A percentile compares a stretch with the other conserved stretches of the same genome.
These are phyloP conservation scores for Plestiodon gilberti DNA, from an alignment of 2,113 vertebrate genomes.

Conservation along the genomic window DNA sequence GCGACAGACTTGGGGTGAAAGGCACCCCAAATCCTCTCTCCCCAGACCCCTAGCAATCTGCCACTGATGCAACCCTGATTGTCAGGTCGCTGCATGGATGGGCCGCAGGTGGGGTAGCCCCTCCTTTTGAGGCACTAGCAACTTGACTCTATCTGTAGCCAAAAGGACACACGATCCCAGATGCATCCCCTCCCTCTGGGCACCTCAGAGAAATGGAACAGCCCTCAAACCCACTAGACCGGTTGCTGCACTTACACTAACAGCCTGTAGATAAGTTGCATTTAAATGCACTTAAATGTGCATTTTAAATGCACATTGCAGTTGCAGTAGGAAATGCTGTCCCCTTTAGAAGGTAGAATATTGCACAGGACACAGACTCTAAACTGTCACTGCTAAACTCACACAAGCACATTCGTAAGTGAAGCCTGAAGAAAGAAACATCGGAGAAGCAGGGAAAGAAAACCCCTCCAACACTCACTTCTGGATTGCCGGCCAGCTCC, in stretches of 20 bases:
- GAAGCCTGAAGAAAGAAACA: constrained; percentile 18
- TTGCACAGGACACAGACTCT: background rate
- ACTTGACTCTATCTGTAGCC: background rate
- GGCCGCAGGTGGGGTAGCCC: constrained; percentile 8
- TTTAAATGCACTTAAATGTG: too few species aligned
- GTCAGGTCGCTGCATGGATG: too few species aligned
- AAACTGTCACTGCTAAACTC: background rate
- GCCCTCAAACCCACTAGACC: too few species aligned
- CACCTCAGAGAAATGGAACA: background rate
- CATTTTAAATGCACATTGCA: too few species aligned
- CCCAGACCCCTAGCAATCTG: too few species aligned
- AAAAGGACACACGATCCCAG: background rate
- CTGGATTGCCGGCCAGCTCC: constrained; percentile 15
- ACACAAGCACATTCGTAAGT: background rate
- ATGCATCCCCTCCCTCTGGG: too few species aligned
- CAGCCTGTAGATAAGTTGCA: background rate
- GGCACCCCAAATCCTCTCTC: too few species aligned
- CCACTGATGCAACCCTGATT: too few species aligned
- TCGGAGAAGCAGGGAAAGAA: constrained; percentile 28
- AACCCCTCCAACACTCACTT: background rate
- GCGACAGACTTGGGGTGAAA: too few species aligned
- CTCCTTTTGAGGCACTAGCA: background rate
- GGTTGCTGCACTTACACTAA: background rate
- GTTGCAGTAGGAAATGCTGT: background rate
- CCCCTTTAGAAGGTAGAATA: background rate